Evolutionary conservation across 2,797 vertebrate species (phyloP).

Genomic region (Astyanax mexicanus): DNA sequence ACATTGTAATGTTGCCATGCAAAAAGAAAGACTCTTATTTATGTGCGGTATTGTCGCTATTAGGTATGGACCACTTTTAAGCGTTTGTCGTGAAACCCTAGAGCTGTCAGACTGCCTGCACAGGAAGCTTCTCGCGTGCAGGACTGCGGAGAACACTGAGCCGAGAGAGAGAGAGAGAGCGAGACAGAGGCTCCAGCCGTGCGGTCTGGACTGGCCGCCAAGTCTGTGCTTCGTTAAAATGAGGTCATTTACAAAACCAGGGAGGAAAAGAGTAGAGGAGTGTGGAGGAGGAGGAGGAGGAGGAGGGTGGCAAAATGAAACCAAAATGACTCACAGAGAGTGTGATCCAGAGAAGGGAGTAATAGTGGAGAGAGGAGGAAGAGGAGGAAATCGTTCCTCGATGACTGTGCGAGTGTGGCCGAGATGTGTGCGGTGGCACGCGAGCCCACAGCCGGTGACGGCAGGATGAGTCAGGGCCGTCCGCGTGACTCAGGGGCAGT

Average conservation of each 20-base stretch:
- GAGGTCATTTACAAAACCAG: slow-evolving; percentile 70
- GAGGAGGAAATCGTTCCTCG: slow-evolving; percentile 61
- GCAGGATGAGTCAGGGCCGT: slow-evolving; percentile 61
- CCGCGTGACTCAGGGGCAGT: slow-evolving; percentile 45
- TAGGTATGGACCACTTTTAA: slow-evolving; percentile 50
- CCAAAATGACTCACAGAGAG: slow-evolving; percentile 63
- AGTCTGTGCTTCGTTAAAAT: slow-evolving; percentile 73
- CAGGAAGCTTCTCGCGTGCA: slow-evolving; percentile 47
- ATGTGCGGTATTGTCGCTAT: slow-evolving; percentile 51
- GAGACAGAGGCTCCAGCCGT: slow-evolving; percentile 58
- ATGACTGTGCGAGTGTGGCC: slow-evolving; percentile 62
- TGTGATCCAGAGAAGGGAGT: slow-evolving; percentile 54
- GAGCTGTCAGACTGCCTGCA: slow-evolving; percentile 36
- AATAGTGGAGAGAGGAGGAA: slow-evolving; percentile 35
- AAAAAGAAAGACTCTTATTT: slow-evolving; percentile 28
- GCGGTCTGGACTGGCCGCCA: slow-evolving; percentile 56
- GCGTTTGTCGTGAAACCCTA: slow-evolving; percentile 54
- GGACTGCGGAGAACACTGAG: slow-evolving; percentile 42
- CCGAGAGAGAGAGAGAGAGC: slow-evolving; percentile 31
- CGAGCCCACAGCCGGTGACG: slow-evolving; percentile 56
- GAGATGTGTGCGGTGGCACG: slow-evolving; percentile 47
- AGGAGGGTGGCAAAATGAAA: slow-evolving; percentile 56
- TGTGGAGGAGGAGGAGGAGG: slow-evolving; percentile 48
- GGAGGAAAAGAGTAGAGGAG: slow-evolving; percentile 46
- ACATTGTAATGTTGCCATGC: slow-evolving; percentile 24